phyloP scores from a whole-genome alignment of 2,888 invertebrate species.

The Nomada fucata region DNA sequence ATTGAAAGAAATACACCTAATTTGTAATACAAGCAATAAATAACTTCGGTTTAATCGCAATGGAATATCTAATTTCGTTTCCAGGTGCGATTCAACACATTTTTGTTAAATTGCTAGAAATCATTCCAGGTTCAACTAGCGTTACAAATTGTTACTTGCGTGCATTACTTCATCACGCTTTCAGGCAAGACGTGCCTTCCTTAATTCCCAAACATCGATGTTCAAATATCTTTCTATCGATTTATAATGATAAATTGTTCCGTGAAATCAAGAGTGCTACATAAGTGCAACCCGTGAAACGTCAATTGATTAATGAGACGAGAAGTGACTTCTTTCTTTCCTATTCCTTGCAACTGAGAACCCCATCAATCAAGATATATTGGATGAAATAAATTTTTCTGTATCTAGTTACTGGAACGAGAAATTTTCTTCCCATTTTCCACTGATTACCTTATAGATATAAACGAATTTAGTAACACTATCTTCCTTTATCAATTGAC shows the following conservation, averaged over 20 bases:
- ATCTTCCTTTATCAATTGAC: neutral
- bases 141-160: too few relatives aligned
- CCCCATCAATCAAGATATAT: slow-evolving; percentile 21
- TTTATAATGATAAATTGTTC: slow-evolving; percentile 13
- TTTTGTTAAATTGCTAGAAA: neutral
- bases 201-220: neutral
- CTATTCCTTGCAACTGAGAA: slow-evolving; percentile 10
- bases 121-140: too few relatives aligned
- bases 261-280: neutral
- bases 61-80: neutral
- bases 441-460: neutral
- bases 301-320: slow-evolving; percentile 13
- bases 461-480: neutral
- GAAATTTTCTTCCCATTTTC: slow-evolving; percentile 13
- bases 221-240: neutral
- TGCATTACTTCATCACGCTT: too few relatives aligned
- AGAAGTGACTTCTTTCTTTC: slow-evolving; percentile 7
- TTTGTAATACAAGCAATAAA: neutral
- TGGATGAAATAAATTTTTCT: slow-evolving; percentile 1
- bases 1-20: neutral
- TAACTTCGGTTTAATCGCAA: neutral
- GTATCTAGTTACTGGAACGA: slow-evolving; percentile 5
- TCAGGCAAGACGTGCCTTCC: neutral
- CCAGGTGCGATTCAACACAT: neutral
- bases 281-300: neutral